A percentile compares a stretch with the other conserved stretches of the same genome.
phyloP scores from a whole-genome alignment of 2,113 vertebrate genomes.

The Accipiter cooperii region DNA sequence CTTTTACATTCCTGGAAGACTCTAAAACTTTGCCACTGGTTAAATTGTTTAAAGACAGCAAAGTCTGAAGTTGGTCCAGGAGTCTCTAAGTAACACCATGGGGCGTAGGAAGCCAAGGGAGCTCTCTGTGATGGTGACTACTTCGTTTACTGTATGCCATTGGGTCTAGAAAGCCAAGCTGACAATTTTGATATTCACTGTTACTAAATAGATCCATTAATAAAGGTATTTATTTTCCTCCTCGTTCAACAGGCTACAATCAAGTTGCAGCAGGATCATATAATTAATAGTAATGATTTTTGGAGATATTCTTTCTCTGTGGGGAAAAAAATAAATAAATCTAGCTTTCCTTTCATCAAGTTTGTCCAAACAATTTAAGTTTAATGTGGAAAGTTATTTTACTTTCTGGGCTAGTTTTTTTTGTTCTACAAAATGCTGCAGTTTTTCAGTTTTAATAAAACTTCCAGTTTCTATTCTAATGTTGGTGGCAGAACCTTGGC shows the following conservation, averaged over 20 bases:
- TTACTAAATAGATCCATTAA: background rate
- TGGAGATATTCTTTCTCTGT: background rate
- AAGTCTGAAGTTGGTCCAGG: background rate
- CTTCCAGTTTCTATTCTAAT: background rate
- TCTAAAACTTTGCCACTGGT: background rate
- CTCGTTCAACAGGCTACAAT: background rate
- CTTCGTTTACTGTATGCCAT: background rate
- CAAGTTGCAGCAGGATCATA: background rate
- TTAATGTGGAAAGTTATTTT: background rate
- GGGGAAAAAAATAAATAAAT: background rate
- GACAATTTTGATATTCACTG: background rate
- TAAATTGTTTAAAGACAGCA: background rate
- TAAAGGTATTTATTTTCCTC: background rate
- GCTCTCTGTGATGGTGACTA: background rate
- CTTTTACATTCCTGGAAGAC: background rate
- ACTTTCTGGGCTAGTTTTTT: fast-evolving
- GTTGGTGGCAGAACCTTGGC: background rate
- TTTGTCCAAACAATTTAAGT: background rate
- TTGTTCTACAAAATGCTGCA: background rate
- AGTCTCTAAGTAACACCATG: background rate
- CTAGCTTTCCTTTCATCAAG: background rate
- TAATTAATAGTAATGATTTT: background rate
- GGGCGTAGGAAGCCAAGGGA: background rate
- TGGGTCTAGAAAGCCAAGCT: background rate
- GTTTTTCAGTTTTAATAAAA: background rate